Evolutionary conservation across 64 coral and sea anemone genomes (phyloP).

Genomic region (Orbicella faveolata): DNA sequence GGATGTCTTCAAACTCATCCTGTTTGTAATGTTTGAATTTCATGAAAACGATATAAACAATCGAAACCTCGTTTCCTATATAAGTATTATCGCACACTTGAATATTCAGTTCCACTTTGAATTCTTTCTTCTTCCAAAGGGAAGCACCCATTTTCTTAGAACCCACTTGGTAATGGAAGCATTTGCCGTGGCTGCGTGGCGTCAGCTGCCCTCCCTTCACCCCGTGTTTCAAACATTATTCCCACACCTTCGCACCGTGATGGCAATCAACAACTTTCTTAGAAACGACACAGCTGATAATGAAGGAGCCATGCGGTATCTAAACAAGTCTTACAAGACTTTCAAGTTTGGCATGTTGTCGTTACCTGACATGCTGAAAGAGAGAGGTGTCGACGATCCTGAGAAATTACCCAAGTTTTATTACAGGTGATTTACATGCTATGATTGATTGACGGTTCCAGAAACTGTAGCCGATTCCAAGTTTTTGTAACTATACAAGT

Average conservation of each 20-base stretch:
- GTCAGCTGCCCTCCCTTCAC: constrained; percentile 77
- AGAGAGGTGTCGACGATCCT: constrained; percentile 14
- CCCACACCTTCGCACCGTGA: constrained; percentile 72
- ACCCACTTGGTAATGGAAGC: constrained; percentile 85
- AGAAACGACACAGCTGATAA: constrained; percentile 50
- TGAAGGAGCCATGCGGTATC: not conserved
- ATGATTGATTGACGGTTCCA: not conserved
- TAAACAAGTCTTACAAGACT: constrained; percentile 1
- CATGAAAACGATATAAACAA: too few species aligned
- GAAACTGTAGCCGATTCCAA: not conserved
- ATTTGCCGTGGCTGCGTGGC: constrained; percentile 78
- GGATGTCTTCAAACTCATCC: too few species aligned
- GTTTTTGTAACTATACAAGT: not conserved
- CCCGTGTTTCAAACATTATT: constrained; percentile 83
- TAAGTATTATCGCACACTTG: not conserved
- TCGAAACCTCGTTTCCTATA: too few species aligned
- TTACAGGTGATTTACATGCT: not conserved
- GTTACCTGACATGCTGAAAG: not conserved
- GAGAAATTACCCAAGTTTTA: constrained; percentile 16
- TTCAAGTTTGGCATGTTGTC: constrained; percentile 21
- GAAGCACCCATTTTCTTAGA: constrained; percentile 50
- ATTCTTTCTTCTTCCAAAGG: constrained; percentile 1
- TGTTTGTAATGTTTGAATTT: too few species aligned
- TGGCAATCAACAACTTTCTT: constrained; percentile 71
- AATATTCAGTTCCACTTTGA: not conserved